phyloP scores from a whole-genome alignment of 2,888 invertebrate genomes.

The Amblyteles armatorius region DNA sequence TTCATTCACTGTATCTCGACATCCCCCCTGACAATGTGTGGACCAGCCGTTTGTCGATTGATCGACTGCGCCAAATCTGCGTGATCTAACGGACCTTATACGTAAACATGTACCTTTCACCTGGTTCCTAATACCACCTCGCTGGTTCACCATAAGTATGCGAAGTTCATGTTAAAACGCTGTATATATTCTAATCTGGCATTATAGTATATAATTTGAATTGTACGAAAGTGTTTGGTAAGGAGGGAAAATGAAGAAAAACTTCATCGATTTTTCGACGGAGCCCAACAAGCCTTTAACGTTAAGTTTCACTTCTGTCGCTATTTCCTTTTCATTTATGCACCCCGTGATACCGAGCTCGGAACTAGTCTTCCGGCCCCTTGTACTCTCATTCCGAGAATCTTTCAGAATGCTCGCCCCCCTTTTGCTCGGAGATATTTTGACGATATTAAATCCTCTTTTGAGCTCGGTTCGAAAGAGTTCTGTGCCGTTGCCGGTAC shows the following conservation, averaged over 20 bases:
- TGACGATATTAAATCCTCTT: conserved; percentile 53
- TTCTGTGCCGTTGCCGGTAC: conserved; percentile 32
- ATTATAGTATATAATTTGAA: not conserved
- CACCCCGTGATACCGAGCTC: not conserved
- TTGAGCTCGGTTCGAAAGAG: conserved; percentile 42
- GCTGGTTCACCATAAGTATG: not conserved
- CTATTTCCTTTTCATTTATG: conserved; percentile 21
- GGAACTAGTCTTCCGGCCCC: conserved; percentile 12
- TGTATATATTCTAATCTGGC: conserved; percentile 5
- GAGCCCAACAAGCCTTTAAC: conserved; percentile 37
- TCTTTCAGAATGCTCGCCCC: conserved; percentile 1
- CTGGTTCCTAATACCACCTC: not conserved
- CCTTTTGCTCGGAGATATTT: conserved; percentile 49
- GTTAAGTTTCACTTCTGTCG: conserved; percentile 22
- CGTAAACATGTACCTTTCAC: conserved; percentile 38
- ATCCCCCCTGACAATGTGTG: conserved; percentile 55
- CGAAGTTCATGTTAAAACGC: not conserved
- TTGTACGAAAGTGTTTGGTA: not conserved
- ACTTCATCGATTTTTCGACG: conserved; percentile 6
- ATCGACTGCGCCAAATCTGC: conserved; percentile 56
- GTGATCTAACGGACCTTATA: conserved; percentile 48
- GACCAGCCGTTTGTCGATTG: conserved; percentile 60
- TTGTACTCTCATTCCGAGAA: conserved; percentile 7
- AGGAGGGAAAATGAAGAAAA: not conserved
- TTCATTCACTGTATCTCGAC: conserved; percentile 61